Evolutionary conservation across 92 coral and sea anemone species (phyloP), one percentile per base, ranked within the genome.

Genomic region (Phenganax subtilis): DNA sequence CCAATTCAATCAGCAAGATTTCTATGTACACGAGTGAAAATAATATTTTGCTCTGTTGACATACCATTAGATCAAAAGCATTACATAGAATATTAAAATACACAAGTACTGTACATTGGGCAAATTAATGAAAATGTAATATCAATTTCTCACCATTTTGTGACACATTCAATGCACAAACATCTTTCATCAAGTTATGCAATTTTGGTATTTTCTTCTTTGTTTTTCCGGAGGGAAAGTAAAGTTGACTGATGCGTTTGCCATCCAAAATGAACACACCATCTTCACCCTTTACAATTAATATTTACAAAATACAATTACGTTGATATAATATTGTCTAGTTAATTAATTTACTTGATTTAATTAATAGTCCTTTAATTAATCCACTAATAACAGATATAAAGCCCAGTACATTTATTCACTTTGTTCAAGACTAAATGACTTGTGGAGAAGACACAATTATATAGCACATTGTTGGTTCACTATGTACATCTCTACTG

Each of bases 171-270:
- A 94, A 76, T 27, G 82, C 91, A 72, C 91, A 91, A 70, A 89
- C 91, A 83, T 94, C 97, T 6, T 85, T 82, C 73, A 94, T 78
- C 44, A 88, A 85, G 68, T 79, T 83, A 73, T 94, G 97, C 27
- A 94, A 87, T 8, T 90, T 84, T 56, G 93, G 87, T 28, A 92
- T 92, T 82, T 92, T 92, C 88, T 90, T 94, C 76, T 82, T 91
- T 75, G 98, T 94, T 85, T 94, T 94, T 64, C 98, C 98, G 71
- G 98, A 90, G 56, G 97, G 98, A 72, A 94, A 78, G 66, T 85
- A 88, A 8, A 94, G 75, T 68, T 94, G 98, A 72, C 98, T 92
- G 54, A 90, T 76, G 15, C 97, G 88, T 28, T 77, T 82, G 25
- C 86, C 85, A 86, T 94, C 97, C 83, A 94, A 84, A 57, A 94